Evolutionary conservation across 2,797 vertebrate species (phyloP).

Genomic region (Sebastes taczanowskii): DNA sequence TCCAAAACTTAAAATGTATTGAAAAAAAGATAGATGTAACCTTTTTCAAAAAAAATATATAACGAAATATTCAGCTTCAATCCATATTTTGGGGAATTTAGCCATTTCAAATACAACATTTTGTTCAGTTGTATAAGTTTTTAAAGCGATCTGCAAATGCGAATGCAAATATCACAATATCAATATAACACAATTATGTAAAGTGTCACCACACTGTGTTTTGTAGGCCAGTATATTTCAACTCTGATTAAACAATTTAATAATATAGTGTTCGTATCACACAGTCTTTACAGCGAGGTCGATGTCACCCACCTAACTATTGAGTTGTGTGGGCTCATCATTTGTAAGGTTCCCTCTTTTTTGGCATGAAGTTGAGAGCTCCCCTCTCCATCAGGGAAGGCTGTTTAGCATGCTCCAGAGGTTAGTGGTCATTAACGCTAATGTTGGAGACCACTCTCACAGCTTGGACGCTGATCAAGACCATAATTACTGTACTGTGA

Average conservation of each 20-base stretch:
- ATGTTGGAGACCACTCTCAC: constrained; percentile 47
- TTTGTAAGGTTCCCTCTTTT: neutral
- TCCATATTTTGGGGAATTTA: too few species aligned
- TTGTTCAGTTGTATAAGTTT: neutral
- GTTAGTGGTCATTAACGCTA: constrained; percentile 55
- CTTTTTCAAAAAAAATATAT: too few species aligned
- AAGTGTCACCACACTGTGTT: neutral
- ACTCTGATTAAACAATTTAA: neutral
- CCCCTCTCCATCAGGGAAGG: neutral
- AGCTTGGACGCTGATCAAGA: constrained; percentile 59
- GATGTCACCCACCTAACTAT: neutral
- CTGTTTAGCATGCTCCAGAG: constrained; percentile 42
- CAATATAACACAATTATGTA: neutral
- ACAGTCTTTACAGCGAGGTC: neutral
- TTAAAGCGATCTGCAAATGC: neutral
- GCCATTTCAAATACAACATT: too few species aligned
- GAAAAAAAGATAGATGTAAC: too few species aligned
- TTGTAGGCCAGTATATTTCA: neutral
- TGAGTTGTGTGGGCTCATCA: neutral
- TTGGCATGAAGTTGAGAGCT: constrained; percentile 5
- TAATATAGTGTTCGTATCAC: neutral
- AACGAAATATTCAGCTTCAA: too few species aligned
- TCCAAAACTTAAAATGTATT: too few species aligned
- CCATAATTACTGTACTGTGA: constrained; percentile 48
- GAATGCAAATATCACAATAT: neutral